Conservation (phyloP, 2,797 vertebrate genomes). For the Dendrocincla fuliginosa region DNA sequence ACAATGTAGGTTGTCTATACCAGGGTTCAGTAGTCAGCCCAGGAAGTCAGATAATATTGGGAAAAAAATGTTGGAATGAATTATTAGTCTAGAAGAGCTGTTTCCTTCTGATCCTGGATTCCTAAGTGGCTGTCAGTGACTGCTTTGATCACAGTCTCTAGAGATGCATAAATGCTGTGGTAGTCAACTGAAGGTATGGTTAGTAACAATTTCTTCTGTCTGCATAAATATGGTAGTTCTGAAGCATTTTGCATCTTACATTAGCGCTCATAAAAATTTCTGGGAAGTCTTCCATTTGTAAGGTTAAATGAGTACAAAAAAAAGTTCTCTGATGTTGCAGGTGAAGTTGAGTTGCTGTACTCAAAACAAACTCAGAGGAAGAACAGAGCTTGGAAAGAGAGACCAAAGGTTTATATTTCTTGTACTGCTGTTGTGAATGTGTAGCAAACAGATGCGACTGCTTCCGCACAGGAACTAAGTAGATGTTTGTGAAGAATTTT, state of each 20-base stretch:
- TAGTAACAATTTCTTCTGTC: background rate
- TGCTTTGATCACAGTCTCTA: background rate
- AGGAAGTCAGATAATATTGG: background rate
- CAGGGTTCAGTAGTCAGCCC: background rate
- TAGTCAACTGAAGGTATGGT: background rate
- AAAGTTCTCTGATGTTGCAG: background rate
- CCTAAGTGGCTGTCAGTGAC: background rate
- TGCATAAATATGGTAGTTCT: background rate
- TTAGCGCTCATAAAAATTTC: background rate
- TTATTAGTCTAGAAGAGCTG: background rate
- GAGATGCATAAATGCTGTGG: background rate
- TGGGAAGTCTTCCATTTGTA: background rate
- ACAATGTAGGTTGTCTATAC: background rate
- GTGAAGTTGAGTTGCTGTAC: background rate
- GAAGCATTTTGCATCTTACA: background rate
- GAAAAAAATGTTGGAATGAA: background rate
- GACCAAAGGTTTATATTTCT: background rate
- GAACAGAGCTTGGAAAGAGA: background rate
- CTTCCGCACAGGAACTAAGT: background rate
- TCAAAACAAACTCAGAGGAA: background rate
- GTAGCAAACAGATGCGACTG: background rate
- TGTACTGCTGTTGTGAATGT: background rate
- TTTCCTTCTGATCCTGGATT: background rate
- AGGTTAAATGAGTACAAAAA: background rate
- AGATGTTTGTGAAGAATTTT: constrained; percentile 32